Percentiles rank a stretch among this genome's conserved stretches.
Conservation (phyloP, 2,113 vertebrate genomes). For the Thunnus thynnus region DNA sequence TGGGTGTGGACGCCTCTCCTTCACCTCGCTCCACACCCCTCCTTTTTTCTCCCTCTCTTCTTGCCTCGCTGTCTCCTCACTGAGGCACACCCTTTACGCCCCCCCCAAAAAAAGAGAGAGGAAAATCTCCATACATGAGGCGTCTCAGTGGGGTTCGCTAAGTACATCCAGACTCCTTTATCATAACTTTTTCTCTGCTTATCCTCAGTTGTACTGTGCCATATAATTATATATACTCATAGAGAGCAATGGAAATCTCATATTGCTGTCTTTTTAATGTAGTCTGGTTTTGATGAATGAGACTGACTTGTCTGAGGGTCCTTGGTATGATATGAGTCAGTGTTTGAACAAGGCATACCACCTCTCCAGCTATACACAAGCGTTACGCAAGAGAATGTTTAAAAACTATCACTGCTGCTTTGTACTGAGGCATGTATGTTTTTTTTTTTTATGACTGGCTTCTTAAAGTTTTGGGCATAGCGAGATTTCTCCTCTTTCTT, state of each 20-base stretch:
- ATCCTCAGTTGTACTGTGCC: background rate
- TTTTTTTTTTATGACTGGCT: conserved; percentile 10
- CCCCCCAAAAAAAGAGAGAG: background rate
- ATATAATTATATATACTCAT: background rate
- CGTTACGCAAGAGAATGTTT: conserved; percentile 5
- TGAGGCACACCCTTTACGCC: conserved; percentile 78
- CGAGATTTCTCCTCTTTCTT: conserved; percentile 43
- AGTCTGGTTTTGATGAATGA: conserved; percentile 6
- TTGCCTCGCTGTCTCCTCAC: conserved; percentile 70
- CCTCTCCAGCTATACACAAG: background rate
- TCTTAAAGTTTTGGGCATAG: conserved; percentile 43
- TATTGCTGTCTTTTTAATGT: background rate
- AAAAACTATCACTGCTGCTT: conserved; percentile 28
- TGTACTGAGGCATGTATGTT: background rate
- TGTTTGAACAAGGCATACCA: background rate
- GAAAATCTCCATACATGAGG: conserved; percentile 4
- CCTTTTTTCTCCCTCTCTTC: conserved; percentile 64
- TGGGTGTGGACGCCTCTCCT: conserved; percentile 81
- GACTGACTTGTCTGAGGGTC: background rate
- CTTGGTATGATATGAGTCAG: background rate
- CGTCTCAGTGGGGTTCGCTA: background rate
- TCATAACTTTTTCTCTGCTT: background rate
- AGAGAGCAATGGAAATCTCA: background rate
- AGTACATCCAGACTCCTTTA: conserved; percentile 18
- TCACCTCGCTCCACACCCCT: conserved; percentile 64